phyloP scores from a whole-genome alignment of 2,888 invertebrate species.

The Drosophila yooni region DNA sequence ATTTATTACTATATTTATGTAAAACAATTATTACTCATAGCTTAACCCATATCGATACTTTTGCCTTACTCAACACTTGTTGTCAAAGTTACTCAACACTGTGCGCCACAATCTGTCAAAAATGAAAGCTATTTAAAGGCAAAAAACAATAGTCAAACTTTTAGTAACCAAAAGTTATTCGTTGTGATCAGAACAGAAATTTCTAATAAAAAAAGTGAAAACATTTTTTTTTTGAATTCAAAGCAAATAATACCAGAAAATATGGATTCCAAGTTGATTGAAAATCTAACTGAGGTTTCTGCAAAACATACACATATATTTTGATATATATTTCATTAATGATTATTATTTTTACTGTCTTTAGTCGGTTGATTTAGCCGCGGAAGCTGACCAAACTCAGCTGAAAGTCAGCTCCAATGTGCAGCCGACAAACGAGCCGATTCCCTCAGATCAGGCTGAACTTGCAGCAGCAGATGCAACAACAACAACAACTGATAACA shows the following conservation, averaged over 20 bases:
- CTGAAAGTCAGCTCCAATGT: too few relatives aligned
- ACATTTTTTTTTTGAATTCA: too few relatives aligned
- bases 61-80: constrained; percentile 5
- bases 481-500: neutral
- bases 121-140: neutral
- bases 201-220: neutral
- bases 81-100: constrained; percentile 13
- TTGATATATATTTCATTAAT: neutral
- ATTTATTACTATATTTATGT: neutral
- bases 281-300: neutral
- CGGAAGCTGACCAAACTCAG: neutral
- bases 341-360: neutral
- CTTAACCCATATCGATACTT: neutral
- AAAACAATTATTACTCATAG: fast-evolving
- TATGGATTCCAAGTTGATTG: neutral
- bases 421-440: neutral
- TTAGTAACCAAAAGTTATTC: neutral
- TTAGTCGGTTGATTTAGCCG: neutral
- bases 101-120: constrained; percentile 16
- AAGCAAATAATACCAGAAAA: too few relatives aligned
- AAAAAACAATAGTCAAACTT: too few relatives aligned
- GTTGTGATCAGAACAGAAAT: neutral
- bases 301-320: neutral
- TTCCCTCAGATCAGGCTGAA: neutral
- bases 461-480: neutral